Evolutionary conservation across 2,888 invertebrate species (phyloP), one percentile per base, ranked within the genome.

Genomic region (Drosophila niveifrons): DNA sequence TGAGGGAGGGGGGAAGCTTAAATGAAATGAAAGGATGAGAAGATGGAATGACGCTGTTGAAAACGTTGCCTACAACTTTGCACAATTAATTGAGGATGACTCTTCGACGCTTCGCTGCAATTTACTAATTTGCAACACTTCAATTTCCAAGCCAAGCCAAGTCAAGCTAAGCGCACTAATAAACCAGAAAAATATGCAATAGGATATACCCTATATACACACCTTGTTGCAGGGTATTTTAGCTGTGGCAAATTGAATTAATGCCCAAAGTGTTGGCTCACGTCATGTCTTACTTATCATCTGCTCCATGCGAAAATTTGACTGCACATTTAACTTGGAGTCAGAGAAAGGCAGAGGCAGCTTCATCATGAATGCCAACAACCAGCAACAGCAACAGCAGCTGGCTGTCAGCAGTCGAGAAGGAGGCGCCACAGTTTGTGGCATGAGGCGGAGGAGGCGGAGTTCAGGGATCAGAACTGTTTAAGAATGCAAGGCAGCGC

Each of bases 401-500:
- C 39, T 13, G 39, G 39, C 39, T 41, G 39, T 4, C 18, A 46
- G 23, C 15, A 31, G 23, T 1, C 15, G 55, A 1, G 10, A 18
- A 18, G 3, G 15, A 44, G 46, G 9, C n/a, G 31, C 10, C 34
- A 57, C 44, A 2, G 1, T 23, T 23, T 23, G 23, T 23, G 23
- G 39, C 3, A 28, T 9, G 34, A 51, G 55, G 13, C n/a, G 39
- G 31, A 11, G 10, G 34, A 2, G 58, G 4, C 48, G 59, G 11
- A 47, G 9, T 36, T 36, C 13, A 13, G 29, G 65, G 69, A 44
- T 50, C 57, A 66, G 58, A 64, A 46, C 89, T 84, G 85, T 75
- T 89, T 89, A 79, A 83, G 81, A 87, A 83, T 83, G 89, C 82
- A 82, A 80, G 74, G 71, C 83, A 68, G 64, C 78, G 78, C 73